Percentiles rank a stretch among this genome's conserved stretches.
Evolutionary conservation across 2,888 invertebrate genomes (phyloP).

Genomic region (Mesorhabditis sp.): DNA sequence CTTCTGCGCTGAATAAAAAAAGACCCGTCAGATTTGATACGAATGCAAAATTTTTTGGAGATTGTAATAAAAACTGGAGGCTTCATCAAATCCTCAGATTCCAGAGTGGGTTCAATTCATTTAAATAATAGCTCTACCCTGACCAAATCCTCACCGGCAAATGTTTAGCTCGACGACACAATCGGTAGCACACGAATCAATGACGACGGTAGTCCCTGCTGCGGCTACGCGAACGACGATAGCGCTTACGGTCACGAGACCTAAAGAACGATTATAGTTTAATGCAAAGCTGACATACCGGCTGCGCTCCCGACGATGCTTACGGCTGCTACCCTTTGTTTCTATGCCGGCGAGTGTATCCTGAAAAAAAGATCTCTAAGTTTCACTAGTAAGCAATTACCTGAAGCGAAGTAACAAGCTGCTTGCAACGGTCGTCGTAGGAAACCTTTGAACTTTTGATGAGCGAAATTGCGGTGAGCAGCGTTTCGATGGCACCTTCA

Average conservation of each 20-base stretch:
- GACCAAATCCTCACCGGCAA: too few relatives aligned
- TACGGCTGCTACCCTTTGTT: slow-evolving; percentile 70
- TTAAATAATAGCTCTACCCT: too few relatives aligned
- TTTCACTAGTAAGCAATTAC: slow-evolving; percentile 59
- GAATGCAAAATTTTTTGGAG: too few relatives aligned
- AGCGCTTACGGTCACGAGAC: slow-evolving; percentile 32
- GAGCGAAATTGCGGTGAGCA: slow-evolving; percentile 94
- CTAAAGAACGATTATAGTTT: background rate
- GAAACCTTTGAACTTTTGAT: slow-evolving; percentile 96
- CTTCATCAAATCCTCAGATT: too few relatives aligned
- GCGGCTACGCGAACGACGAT: slow-evolving; percentile 30
- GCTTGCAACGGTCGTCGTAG: slow-evolving; percentile 94
- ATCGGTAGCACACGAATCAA: too few relatives aligned
- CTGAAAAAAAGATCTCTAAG: slow-evolving; percentile 62
- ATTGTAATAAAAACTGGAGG: too few relatives aligned
- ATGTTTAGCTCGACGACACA: too few relatives aligned
- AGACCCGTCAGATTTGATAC: too few relatives aligned
- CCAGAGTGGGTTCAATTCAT: too few relatives aligned
- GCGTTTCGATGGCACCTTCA: slow-evolving; percentile 94
- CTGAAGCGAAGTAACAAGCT: slow-evolving; percentile 89
- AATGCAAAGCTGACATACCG: background rate
- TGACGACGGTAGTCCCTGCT: slow-evolving; percentile 9
- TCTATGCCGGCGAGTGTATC: slow-evolving; percentile 95
- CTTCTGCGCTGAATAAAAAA: too few relatives aligned
- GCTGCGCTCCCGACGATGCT: slow-evolving; percentile 62